Percentiles rank a stretch among this genome's conserved stretches.
Evolutionary conservation across 1,140 invertebrate genomes (phyloP).

Genomic region (Drosophila asahinai): DNA sequence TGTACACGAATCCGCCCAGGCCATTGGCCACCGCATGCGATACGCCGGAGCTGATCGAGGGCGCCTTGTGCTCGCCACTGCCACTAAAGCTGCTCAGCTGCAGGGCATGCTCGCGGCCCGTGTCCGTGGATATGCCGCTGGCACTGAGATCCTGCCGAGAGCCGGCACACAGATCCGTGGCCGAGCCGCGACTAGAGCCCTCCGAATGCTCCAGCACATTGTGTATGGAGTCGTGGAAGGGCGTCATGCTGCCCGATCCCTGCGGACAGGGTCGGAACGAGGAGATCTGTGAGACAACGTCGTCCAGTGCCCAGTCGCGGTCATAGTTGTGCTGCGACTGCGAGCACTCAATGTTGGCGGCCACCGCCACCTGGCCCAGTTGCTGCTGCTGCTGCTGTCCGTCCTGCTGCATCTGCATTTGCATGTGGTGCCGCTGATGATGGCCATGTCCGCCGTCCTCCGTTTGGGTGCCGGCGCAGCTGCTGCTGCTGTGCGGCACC

Average conservation of each 20-base stretch:
- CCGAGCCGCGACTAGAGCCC: slow-evolving; percentile 75
- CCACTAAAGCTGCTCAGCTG: slow-evolving; percentile 83
- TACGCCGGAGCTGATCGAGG: slow-evolving; percentile 78
- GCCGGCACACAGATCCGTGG: slow-evolving; percentile 77
- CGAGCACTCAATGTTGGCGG: slow-evolving; percentile 87
- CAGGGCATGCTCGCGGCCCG: slow-evolving; percentile 75
- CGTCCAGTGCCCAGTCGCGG: slow-evolving; percentile 82
- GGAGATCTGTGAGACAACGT: slow-evolving; percentile 84
- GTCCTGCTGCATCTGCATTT: slow-evolving; percentile 31
- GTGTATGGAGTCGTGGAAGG: slow-evolving; percentile 84
- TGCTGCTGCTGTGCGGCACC: slow-evolving; percentile 60
- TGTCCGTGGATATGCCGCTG: slow-evolving; percentile 80
- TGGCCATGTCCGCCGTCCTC: slow-evolving; percentile 67
- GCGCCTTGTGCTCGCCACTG: slow-evolving; percentile 79
- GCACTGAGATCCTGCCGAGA: slow-evolving; percentile 82
- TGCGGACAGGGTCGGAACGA: slow-evolving; percentile 84
- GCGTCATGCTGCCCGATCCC: slow-evolving; percentile 84
- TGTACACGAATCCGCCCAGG: slow-evolving; percentile 76
- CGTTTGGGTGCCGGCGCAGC: slow-evolving; percentile 63
- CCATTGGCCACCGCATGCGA: slow-evolving; percentile 80
- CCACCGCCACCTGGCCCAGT: slow-evolving; percentile 86
- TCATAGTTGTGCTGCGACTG: slow-evolving; percentile 85
- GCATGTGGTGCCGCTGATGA: slow-evolving; percentile 39
- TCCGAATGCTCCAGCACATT: slow-evolving; percentile 84
- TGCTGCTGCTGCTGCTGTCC: slow-evolving; percentile 64